phyloP scores from a whole-genome alignment of 2,797 vertebrate species.

The Salmo trutta region DNA sequence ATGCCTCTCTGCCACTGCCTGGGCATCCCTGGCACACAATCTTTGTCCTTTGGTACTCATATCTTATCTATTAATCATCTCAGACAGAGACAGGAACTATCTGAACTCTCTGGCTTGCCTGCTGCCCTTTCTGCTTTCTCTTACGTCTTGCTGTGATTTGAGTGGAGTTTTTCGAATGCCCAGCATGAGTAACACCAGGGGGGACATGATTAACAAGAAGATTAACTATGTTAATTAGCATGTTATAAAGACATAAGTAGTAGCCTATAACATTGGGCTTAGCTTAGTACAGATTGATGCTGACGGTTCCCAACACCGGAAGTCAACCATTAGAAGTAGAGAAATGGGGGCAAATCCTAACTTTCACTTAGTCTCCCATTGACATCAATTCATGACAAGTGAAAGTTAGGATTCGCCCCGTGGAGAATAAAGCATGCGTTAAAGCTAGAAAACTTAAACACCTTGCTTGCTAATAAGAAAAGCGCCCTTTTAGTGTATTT shows the following conservation, averaged over 20 bases:
- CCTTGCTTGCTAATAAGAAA: constrained; percentile 62
- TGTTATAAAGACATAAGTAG: background rate
- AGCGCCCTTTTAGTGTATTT: constrained; percentile 76
- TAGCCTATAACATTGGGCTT: background rate
- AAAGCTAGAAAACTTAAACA: constrained; percentile 5
- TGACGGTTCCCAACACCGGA: constrained; percentile 1
- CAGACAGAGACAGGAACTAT: background rate
- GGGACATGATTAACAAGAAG: background rate
- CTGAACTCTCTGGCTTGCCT: constrained; percentile 45
- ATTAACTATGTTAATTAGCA: background rate
- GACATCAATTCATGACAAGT: background rate
- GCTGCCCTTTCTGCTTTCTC: constrained; percentile 49
- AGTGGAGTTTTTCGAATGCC: constrained; percentile 14
- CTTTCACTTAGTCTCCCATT: background rate
- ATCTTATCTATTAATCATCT: background rate
- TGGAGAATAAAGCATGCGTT: constrained; percentile 11
- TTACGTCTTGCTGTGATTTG: constrained; percentile 53
- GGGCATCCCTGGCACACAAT: too few species aligned
- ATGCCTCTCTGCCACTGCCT: too few species aligned
- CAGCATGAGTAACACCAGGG: constrained; percentile 12
- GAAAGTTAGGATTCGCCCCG: too few species aligned
- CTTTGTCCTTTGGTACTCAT: background rate
- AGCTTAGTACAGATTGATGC: background rate
- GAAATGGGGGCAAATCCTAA: background rate
- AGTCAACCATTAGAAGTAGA: background rate